Conservation (phyloP, 2,113 vertebrate species). For the Phalacrocorax pelagicus region DNA sequence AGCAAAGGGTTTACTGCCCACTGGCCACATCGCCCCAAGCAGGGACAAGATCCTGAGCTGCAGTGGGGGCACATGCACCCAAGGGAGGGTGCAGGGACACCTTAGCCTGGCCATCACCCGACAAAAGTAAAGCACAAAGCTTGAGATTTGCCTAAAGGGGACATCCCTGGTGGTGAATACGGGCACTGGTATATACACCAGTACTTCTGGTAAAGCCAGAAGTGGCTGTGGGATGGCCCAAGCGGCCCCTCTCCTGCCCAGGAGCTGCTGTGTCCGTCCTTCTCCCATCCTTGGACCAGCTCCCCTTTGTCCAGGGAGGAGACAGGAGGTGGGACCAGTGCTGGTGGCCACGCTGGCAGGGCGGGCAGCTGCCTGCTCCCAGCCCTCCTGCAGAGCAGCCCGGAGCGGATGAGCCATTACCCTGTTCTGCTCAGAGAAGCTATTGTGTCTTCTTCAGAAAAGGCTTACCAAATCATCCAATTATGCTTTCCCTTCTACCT, state of each 20-base stretch:
- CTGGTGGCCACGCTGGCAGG: neutral
- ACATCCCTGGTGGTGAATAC: accelerated
- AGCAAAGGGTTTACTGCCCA: neutral
- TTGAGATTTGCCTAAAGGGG: neutral
- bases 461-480: slow-evolving; percentile 20
- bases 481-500: neutral
- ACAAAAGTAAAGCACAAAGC: neutral
- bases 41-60: neutral
- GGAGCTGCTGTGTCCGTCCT: neutral
- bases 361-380: neutral
- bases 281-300: neutral
- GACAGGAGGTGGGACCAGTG: neutral
- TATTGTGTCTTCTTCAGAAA: slow-evolving; percentile 2
- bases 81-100: neutral
- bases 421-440: neutral
- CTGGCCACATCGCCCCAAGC: neutral
- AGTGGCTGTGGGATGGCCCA: neutral
- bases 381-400: neutral
- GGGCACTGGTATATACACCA: neutral
- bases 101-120: neutral
- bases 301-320: neutral
- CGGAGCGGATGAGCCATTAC: neutral
- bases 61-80: accelerated
- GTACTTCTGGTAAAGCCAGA: neutral
- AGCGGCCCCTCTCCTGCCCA: neutral